Conservation (phyloP, 2,888 invertebrate genomes). For the Euproctis similis region DNA sequence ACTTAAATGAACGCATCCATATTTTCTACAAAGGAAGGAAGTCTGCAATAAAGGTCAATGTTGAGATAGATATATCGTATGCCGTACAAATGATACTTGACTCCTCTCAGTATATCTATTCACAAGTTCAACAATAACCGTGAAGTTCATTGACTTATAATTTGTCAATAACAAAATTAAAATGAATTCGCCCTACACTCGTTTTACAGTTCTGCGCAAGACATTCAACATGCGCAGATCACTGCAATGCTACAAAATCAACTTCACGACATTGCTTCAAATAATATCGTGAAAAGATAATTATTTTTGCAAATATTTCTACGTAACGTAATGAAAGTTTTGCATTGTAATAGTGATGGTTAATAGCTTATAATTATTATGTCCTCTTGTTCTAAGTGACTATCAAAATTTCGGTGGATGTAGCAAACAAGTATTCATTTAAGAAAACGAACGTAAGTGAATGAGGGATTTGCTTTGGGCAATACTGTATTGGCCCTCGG, state of each 20-base stretch:
- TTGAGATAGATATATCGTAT: slow-evolving; percentile 8
- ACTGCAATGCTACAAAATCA: slow-evolving; percentile 70
- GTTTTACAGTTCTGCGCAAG: slow-evolving; percentile 57
- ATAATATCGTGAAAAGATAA: slow-evolving; percentile 45
- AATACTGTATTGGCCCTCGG: no score
- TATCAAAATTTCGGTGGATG: background rate
- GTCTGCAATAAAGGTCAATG: slow-evolving; percentile 18
- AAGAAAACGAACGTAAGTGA: slow-evolving; percentile 1
- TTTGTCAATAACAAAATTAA: slow-evolving; percentile 62
- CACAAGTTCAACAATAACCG: slow-evolving; percentile 18
- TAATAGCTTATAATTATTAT: no score
- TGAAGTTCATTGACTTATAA: slow-evolving; percentile 58
- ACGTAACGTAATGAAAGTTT: slow-evolving; percentile 37
- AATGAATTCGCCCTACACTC: slow-evolving; percentile 34
- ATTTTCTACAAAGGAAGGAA: slow-evolving; percentile 28
- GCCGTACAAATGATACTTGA: slow-evolving; percentile 8
- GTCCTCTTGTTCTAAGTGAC: background rate
- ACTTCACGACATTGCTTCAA: slow-evolving; percentile 51
- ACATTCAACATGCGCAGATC: slow-evolving; percentile 64
- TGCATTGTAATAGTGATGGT: slow-evolving; percentile 18
- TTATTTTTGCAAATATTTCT: slow-evolving; percentile 33
- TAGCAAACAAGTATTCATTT: background rate
- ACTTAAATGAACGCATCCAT: slow-evolving; percentile 12
- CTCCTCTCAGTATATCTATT: slow-evolving; percentile 6
- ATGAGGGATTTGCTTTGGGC: no score